A percentile compares a stretch with the other conserved stretches of the same genome.
phyloP scores from a whole-genome alignment of 2,797 vertebrate species.

The Pseudochaenichthys georgianus region DNA sequence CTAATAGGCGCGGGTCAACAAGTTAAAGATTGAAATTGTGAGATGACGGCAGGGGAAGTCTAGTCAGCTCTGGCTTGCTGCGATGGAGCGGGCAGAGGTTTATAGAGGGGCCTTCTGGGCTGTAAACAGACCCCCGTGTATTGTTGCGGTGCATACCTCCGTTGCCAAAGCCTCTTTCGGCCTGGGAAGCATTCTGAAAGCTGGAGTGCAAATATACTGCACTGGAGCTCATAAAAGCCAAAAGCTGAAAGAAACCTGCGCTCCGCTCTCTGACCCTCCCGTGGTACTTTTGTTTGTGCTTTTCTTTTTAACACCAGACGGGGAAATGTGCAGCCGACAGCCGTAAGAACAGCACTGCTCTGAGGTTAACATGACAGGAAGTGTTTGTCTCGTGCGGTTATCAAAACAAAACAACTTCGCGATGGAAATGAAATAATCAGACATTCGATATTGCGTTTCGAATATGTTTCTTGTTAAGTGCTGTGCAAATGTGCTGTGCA shows the following conservation, averaged over 20 bases:
- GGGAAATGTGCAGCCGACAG: slow-evolving; percentile 49
- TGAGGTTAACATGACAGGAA: slow-evolving; percentile 47
- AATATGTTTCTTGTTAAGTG: slow-evolving; percentile 71
- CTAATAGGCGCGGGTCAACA: slow-evolving; percentile 54
- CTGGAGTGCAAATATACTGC: slow-evolving; percentile 76
- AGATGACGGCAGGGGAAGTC: slow-evolving; percentile 47
- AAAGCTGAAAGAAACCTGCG: slow-evolving; percentile 69
- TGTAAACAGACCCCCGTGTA: slow-evolving; percentile 82
- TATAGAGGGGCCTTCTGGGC: slow-evolving; percentile 76
- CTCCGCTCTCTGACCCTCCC: slow-evolving; percentile 53
- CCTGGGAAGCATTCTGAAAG: slow-evolving; percentile 74
- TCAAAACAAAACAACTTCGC: slow-evolving; percentile 50
- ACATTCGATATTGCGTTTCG: slow-evolving; percentile 38
- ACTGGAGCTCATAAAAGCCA: slow-evolving; percentile 73
- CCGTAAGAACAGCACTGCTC: slow-evolving; percentile 29
- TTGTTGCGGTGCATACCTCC: slow-evolving; percentile 75
- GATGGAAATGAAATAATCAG: slow-evolving; percentile 63
- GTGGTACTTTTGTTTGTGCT: slow-evolving; percentile 63
- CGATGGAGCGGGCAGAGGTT: slow-evolving; percentile 64
- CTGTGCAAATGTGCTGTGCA: slow-evolving; percentile 60
- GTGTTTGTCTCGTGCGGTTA: slow-evolving; percentile 60
- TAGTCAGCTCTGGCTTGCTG: slow-evolving; percentile 34
- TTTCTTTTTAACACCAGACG: slow-evolving; percentile 32
- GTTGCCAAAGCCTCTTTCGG: slow-evolving; percentile 69
- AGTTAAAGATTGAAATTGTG: slow-evolving; percentile 61